phyloP scores from a whole-genome alignment of 2,888 invertebrate species.

The Lymantria monacha region DNA sequence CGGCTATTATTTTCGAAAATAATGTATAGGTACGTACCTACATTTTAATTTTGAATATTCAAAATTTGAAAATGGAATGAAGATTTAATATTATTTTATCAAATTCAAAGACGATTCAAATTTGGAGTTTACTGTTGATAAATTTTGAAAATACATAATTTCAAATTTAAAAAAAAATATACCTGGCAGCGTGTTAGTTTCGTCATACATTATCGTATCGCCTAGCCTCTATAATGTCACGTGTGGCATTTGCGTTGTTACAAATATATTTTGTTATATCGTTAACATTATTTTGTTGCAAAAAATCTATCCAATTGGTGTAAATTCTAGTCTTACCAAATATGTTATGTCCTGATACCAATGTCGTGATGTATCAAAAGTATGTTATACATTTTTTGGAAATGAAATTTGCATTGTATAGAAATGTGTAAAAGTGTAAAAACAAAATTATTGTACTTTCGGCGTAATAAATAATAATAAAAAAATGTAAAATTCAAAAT shows the following conservation, averaged over 20 bases:
- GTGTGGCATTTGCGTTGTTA: conserved; percentile 70
- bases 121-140: not conserved
- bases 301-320: conserved; percentile 59
- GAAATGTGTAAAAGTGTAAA: conserved; percentile 47
- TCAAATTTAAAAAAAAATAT: not conserved
- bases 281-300: conserved; percentile 28
- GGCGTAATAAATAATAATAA: too few species aligned
- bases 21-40: too few species aligned
- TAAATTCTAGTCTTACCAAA: conserved; percentile 73
- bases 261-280: conserved; percentile 31
- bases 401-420: conserved; percentile 41
- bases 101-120: conserved; percentile 1
- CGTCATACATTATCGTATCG: conserved; percentile 55
- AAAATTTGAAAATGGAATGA: not conserved
- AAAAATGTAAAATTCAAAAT: conserved; percentile 67
- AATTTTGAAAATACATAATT: not conserved
- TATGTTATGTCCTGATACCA: conserved; percentile 38
- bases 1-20: not conserved
- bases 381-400: conserved; percentile 42
- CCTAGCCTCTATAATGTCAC: conserved; percentile 71
- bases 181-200: conserved; percentile 64
- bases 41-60: not conserved
- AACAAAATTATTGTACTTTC: conserved; percentile 65
- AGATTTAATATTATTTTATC: not conserved
- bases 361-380: conserved; percentile 34